A percentile compares a stretch with the other conserved stretches of the same genome.
Conservation (phyloP, 2,888 invertebrate genomes). For the Noctua pronuba region DNA sequence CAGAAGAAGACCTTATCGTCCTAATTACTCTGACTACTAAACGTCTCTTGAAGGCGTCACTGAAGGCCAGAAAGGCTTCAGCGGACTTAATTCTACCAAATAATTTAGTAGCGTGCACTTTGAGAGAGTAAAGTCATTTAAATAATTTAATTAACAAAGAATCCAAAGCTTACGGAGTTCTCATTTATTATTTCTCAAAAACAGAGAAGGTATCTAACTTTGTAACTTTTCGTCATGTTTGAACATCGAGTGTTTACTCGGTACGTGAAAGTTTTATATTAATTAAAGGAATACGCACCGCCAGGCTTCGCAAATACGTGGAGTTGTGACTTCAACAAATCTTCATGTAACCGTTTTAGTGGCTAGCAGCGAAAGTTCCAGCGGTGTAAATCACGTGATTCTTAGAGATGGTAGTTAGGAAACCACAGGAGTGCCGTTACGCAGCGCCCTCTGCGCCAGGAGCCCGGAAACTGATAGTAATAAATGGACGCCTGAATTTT, state of each 20-base stretch:
- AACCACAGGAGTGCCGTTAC: slow-evolving; percentile 80
- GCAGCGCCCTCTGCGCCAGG: slow-evolving; percentile 70
- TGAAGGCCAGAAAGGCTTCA: slow-evolving; percentile 75
- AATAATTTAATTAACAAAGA: slow-evolving; percentile 84
- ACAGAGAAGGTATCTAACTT: slow-evolving; percentile 63
- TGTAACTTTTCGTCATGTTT: slow-evolving; percentile 61
- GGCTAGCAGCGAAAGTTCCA: slow-evolving; percentile 72
- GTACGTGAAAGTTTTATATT: slow-evolving; percentile 51
- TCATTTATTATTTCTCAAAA: slow-evolving; percentile 76
- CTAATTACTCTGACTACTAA: slow-evolving; percentile 70
- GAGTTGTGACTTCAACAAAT: slow-evolving; percentile 71
- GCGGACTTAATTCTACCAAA: slow-evolving; percentile 79
- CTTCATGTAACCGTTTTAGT: slow-evolving; percentile 71
- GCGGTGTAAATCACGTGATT: slow-evolving; percentile 78
- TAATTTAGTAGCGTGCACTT: slow-evolving; percentile 82
- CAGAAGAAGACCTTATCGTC: slow-evolving; percentile 57
- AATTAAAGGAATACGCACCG: slow-evolving; percentile 50
- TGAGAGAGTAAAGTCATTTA: slow-evolving; percentile 79
- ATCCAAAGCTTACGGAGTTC: slow-evolving; percentile 72
- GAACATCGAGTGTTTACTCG: slow-evolving; percentile 43
- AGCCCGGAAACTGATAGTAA: slow-evolving; percentile 78
- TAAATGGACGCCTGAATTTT: slow-evolving; percentile 77
- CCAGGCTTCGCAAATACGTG: slow-evolving; percentile 27
- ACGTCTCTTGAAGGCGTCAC: slow-evolving; percentile 72
- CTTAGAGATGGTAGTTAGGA: slow-evolving; percentile 78